Conservation (phyloP, 2,797 vertebrate genomes). For the Syndactyla subalaris region DNA sequence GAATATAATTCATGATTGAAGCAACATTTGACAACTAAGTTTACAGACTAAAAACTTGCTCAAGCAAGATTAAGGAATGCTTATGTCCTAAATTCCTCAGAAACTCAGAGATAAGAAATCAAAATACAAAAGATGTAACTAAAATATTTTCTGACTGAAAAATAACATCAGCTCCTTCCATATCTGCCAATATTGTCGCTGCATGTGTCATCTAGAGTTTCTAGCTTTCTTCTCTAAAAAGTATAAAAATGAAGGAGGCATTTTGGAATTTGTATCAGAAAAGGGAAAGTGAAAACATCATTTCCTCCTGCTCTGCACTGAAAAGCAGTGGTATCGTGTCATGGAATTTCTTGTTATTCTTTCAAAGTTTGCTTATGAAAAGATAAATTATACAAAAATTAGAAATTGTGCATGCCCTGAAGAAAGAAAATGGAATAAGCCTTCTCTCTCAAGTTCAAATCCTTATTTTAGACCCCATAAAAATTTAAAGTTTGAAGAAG, state of each 20-base stretch:
- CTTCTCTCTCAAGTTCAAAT: background rate
- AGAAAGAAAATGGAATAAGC: background rate
- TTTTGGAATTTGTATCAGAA: accelerated
- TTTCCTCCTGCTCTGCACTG: background rate
- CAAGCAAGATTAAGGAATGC: background rate
- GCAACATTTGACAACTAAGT: background rate
- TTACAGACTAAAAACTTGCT: background rate
- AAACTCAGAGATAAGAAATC: background rate
- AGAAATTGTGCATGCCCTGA: background rate
- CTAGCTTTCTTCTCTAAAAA: background rate
- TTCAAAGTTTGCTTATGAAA: background rate
- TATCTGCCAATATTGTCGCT: background rate
- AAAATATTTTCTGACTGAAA: background rate
- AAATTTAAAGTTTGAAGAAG: background rate
- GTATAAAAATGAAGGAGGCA: background rate
- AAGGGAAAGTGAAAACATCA: background rate
- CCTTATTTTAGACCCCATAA: background rate
- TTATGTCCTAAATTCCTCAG: background rate
- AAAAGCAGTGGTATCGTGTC: background rate
- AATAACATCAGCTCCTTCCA: accelerated
- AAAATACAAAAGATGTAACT: background rate
- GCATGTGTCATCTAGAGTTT: background rate
- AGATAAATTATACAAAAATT: background rate
- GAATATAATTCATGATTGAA: background rate
- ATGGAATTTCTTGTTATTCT: background rate